phyloP scores from a whole-genome alignment of 2,888 invertebrate species.

The Caenorhabditis sp. region DNA sequence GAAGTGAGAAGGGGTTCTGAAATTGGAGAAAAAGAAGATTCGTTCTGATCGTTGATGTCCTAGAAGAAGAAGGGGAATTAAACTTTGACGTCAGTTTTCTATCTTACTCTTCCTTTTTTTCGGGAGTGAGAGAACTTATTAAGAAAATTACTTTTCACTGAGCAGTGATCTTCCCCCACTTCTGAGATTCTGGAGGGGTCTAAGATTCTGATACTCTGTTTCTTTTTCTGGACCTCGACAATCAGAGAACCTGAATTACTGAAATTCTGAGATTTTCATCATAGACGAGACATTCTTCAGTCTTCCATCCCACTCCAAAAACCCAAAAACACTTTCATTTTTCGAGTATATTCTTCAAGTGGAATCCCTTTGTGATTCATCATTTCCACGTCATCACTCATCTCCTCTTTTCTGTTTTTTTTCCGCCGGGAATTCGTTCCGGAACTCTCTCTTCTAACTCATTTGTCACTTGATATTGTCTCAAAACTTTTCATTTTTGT shows the following conservation, averaged over 20 bases:
- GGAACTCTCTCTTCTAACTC: conserved; percentile 4
- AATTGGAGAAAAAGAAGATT: conserved; percentile 13
- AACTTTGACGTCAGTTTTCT: conserved; percentile 31
- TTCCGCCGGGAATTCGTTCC: conserved; percentile 17
- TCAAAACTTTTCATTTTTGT: neutral
- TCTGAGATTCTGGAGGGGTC: too few species aligned
- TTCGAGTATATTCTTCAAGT: conserved; percentile 10
- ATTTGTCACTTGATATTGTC: conserved; percentile 22
- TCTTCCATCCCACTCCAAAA: neutral
- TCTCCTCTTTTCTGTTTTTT: conserved; percentile 12
- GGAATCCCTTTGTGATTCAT: conserved; percentile 17
- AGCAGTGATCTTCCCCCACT: neutral
- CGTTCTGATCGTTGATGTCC: conserved; percentile 1
- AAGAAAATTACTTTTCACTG: conserved; percentile 9
- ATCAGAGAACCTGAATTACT: too few species aligned
- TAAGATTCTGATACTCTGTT: too few species aligned
- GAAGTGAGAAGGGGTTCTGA: neutral
- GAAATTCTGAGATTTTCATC: too few species aligned
- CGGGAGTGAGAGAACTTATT: neutral
- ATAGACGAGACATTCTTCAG: too few species aligned
- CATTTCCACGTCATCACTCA: conserved; percentile 35
- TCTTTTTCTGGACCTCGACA: too few species aligned
- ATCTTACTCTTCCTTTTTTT: conserved; percentile 5
- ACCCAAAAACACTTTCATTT: conserved; percentile 1
- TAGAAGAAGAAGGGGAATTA: conserved; percentile 17